Evolutionary conservation across 2,888 invertebrate genomes (phyloP), one percentile per base, ranked within the genome.

Genomic region (Cheilosia vernalis): DNA sequence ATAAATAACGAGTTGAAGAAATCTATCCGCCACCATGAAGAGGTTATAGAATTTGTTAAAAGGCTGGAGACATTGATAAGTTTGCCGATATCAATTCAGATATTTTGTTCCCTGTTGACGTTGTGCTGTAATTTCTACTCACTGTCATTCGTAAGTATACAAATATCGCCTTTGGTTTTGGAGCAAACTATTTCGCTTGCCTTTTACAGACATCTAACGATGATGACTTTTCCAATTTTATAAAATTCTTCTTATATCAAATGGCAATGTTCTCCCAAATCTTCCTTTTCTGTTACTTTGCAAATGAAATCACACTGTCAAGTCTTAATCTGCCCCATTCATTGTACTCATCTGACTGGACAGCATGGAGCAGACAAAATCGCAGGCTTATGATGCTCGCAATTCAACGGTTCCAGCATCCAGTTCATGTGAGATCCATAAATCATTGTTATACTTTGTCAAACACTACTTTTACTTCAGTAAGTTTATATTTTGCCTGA

Each of bases 51-150:
- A 0, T 33, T 91, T 13, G 67, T 88, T 0, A 70, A 78, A 13
- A 51, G 70, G 2, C 83, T 90, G n/a, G 90, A 90, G 53, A 37
- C 66, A 3, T 67, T 89, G 13, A 72, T 91, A 9, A 88, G 87
- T 44, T 79, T 88, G n/a, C 89, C 90, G 2, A 88, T 89, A 49
- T 91, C 91, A 1, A 66, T 88, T 2, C 91, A 90, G 64, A 88
- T 90, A 10, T 88, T 89, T 2, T 89, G 90, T 78, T 90, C 90
- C 0, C 87, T 90, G 4, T 69, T 89, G 21, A 90, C 91, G 0
- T 58, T 91, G 13, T 89, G 90, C 0, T 88, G 90, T 15, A 90
- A 90, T 61, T 91, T 90, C 42, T 90, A 90, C 87, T 88, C 88
- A 27, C 87, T 90, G 64, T 90, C 90, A 0, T 64, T 88, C 80